A percentile compares a stretch with the other conserved stretches of the same genome.
These are phyloP conservation scores for Heliconius hewitsoni DNA, from an alignment of 1,140 invertebrate genomes.

Conservation along the genomic window DNA sequence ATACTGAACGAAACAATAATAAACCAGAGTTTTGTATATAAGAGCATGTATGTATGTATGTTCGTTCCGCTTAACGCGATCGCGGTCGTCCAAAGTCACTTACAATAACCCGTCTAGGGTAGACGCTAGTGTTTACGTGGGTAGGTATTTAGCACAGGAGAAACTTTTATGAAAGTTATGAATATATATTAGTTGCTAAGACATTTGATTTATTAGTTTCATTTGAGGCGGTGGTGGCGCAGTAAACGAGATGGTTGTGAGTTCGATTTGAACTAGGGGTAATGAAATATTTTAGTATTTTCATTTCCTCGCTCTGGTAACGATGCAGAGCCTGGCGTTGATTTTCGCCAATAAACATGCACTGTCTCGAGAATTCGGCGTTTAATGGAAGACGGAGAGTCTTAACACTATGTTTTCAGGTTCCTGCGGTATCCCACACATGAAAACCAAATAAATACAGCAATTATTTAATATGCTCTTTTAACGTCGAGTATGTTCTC, in stretches of 20 bases:
- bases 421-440: no score
- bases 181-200: background rate
- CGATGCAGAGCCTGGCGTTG: no score
- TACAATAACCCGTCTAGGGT: conserved; percentile 7
- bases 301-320: no score
- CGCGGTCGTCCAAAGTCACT: conserved; percentile 18
- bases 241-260: no score
- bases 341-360: no score
- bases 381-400: no score
- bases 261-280: no score
- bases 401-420: no score
- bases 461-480: background rate
- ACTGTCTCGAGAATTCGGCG: no score
- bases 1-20: background rate
- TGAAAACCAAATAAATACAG: background rate
- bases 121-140: background rate
- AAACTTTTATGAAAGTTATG: background rate
- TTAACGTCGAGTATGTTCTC: background rate
- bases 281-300: no score
- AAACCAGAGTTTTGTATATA: background rate
- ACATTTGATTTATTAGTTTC: background rate
- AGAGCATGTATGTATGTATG: background rate
- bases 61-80: conserved; percentile 1
- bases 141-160: background rate
- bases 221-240: background rate